Percentiles rank a stretch among this genome's conserved stretches.
Conservation (phyloP, 2,888 invertebrate species). For the Ectemnius lituratus region DNA sequence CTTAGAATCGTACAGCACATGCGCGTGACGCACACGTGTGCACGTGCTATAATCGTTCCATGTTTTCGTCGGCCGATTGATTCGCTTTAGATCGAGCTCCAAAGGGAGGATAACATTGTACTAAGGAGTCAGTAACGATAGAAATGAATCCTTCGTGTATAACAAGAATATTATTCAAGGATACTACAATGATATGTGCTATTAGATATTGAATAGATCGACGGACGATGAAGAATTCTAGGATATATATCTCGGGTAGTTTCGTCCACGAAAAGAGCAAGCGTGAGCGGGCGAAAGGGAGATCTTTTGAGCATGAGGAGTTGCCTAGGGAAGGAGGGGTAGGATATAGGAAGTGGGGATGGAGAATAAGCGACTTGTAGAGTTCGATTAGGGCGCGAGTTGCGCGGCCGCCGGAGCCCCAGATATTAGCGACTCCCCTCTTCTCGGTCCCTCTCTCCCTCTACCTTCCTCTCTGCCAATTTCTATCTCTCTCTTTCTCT, state of each 20-base stretch:
- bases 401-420: constrained; percentile 77
- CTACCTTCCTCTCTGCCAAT: constrained; percentile 13
- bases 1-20: constrained; percentile 41
- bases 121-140: neutral
- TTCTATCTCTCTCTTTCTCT: constrained; percentile 19
- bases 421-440: constrained; percentile 77
- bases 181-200: constrained; percentile 5
- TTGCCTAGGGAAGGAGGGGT: constrained; percentile 44
- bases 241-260: constrained; percentile 41
- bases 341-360: constrained; percentile 52
- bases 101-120: no score
- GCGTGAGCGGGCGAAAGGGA: constrained; percentile 61
- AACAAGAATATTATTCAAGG: neutral
- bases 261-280: constrained; percentile 56
- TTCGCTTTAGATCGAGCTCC: neutral
- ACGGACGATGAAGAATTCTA: constrained; percentile 41
- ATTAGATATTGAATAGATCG: constrained; percentile 35
- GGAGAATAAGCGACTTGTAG: constrained; percentile 63
- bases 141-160: neutral
- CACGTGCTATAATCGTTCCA: constrained; percentile 43
- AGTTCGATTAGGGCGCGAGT: constrained; percentile 75
- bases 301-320: constrained; percentile 42
- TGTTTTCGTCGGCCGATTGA: constrained; percentile 15
- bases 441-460: constrained; percentile 37
- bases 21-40: constrained; percentile 43